Evolutionary conservation across 2,113 vertebrate species (phyloP), one percentile per base, ranked within the genome.

Genomic region (Oreochromis tanganicae): DNA sequence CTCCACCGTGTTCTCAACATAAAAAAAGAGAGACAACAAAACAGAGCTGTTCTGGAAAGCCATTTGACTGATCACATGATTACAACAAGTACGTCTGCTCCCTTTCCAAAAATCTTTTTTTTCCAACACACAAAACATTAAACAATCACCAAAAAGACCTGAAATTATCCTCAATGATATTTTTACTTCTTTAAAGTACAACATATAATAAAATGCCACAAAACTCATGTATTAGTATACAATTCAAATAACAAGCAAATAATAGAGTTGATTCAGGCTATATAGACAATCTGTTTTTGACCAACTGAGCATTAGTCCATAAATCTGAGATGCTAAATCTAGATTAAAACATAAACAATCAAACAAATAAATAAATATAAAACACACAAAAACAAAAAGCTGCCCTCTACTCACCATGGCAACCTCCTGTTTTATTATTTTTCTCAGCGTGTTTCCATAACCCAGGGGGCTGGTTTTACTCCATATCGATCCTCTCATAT

Each of bases 41-140:
- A 94, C 63, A 87, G 86, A 81, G 81, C 85, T 90, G 87, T 95
- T 95, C 93, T 94, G 82, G 94, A 95, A 94, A 88, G 89, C 91
- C 91, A 94, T 81, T 73, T 92, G 89, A 90, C 89, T 46, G 50
- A 87, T 89, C 83, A 90, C 85, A 89, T 94, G 87, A 90, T 46
- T 55, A 55, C 81, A 86, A 84, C 91, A 91, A 85, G 9, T 48
- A 83, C 34, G n/a, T 12, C 29, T 8, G 71, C 46, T 81, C 12
- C 4, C n/a, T 80, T 12, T 19, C 12, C 16, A 34, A 61, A 29
- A 78, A 16, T 17, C 4, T 0, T 57, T 43, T 81, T 36, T 57
- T 61, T 57, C 27, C 29, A 19, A 11, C 71, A 78, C 24, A 50
- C 46, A 52, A 52, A 78, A 78, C 17, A 2, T 78, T 19, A 32